Base-by-base conservation (phyloP, 2,797 vertebrate species). In the Tenualosa ilisha region DNA sequence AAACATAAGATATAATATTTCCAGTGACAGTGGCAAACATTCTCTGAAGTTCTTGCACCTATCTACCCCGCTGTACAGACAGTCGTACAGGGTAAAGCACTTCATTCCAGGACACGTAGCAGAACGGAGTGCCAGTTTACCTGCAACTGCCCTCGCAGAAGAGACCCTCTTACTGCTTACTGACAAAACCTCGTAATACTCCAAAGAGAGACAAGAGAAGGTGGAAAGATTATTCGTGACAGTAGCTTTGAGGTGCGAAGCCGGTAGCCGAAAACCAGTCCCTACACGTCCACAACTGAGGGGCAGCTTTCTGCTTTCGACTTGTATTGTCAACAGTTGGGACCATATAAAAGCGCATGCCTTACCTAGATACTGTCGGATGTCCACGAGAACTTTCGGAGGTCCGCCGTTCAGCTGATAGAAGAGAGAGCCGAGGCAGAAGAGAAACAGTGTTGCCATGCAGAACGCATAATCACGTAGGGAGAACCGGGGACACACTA, bases 321-420 rank as follows among this genome's bases (percentile, higher is more conserved):
- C 68, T 37, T 63, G n/a, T 7, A n/a, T 37, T 75, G 68, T 43
- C 68, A 75, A 75, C 68, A 75, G 37, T 17, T 26, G 63, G 63
- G 68, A 37, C 31, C 65, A 72, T 26, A 43, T 75, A 22, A 37
- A 9, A 7, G 37, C 56, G 54, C 53, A 22, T 53, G 59, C 88
- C 98, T 97, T 96, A 99, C 98, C 98, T 91, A 99, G 95, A 92
- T 97, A 98, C 91, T 96, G 97, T 88, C 97, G 95, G 91, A 99
- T 94, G 93, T 98, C 97, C 91, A 97, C 95, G 88, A 99, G 95
- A 92, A 98, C 96, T 92, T 94, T 96, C 75, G 98, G 98, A 81
- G 98, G 96, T 87, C 97, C 98, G 89, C 97, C 97, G 95, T 97
- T 96, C 92, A 99, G 95, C 95, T 99, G 97, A 91, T 96, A 98